A percentile compares a stretch with the other conserved stretches of the same genome.
phyloP scores from a whole-genome alignment of 2,797 vertebrate genomes.

The Tympanoctomys barrerae region DNA sequence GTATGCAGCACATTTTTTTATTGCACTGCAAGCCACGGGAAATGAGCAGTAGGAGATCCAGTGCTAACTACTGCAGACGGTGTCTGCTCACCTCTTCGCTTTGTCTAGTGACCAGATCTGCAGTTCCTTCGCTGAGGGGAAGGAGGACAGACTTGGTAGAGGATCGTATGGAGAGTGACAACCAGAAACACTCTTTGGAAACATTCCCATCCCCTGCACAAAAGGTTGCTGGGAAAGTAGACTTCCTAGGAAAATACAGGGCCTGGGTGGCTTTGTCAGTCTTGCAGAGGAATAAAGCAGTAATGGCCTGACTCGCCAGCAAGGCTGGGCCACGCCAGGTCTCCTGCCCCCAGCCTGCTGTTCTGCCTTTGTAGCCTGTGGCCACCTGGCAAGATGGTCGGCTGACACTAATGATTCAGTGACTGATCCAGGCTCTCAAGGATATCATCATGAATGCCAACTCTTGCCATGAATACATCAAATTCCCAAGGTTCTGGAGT shows the following conservation, averaged over 20 bases:
- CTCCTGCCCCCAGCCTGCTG: not conserved
- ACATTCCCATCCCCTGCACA: not conserved
- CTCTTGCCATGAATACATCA: not conserved
- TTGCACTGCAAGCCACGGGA: not conserved
- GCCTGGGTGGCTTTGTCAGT: not conserved
- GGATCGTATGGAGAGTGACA: not conserved
- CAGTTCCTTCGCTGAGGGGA: not conserved
- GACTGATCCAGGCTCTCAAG: not conserved
- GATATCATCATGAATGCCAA: not conserved
- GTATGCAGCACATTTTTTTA: not conserved
- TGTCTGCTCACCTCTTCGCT: not conserved
- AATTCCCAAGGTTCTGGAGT: not conserved
- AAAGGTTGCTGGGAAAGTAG: not conserved
- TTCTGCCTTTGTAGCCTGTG: not conserved
- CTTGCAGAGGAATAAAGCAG: not conserved
- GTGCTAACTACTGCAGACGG: not conserved
- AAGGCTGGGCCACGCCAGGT: not conserved
- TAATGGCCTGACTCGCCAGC: not conserved
- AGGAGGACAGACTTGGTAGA: not conserved
- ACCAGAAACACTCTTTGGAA: not conserved
- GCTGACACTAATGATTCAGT: not conserved
- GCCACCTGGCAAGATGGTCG: rapidly evolving
- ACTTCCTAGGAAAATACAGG: not conserved
- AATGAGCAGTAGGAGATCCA: not conserved
- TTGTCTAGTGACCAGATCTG: not conserved